Base-by-base conservation (phyloP, 2,797 vertebrate species). In the Lagocephalus sceleratus region DNA sequence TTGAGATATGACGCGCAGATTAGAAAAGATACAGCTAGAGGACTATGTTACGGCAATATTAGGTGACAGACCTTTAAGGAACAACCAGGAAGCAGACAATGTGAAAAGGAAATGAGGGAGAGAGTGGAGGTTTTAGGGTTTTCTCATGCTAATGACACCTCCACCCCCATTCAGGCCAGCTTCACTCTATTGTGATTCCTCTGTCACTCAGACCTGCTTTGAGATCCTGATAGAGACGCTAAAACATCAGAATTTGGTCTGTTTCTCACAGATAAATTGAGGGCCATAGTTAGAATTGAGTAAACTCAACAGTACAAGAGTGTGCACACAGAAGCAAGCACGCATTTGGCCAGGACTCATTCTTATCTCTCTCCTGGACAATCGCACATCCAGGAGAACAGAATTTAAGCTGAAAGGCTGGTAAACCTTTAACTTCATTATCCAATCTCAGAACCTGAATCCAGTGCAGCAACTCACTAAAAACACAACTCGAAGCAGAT, bases 91-190 rank as follows among this genome's bases (percentile, higher is more conserved):
- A 66, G 63, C 41, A 48, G 72, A 73, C 73, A 66, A 66, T 57
- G 73, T 48, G 62, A 72, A 39, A 14, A 35, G n/a, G 44, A 15
- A 23, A 73, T 56, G 61, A 83, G 86, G 68, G 71, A 82, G 70
- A 40, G 22, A 65, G 55, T 59, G 1, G 57, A 75, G 75, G 67
- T 68, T 6, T n/a, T 52, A 58, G 21, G 50, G 44, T 72, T 88
- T 89, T 91, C 75, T 87, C 71, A 82, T 88, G 85, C 60, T 84
- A 89, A 89, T 87, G 42, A 50, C 71, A 64, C 67, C 40, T 62
- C 69, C 66, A 73, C 61, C 68, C 81, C 56, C 69, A 65, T 73
- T 76, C 73, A 66, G 68, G 43, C 49, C 26, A 41, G 57, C 48
- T 56, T 56, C 58, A 56, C 23, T 58, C 58, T 42, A 29, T 75